phyloP scores from a whole-genome alignment of 1,140 invertebrate genomes.

The Battus philenor region DNA sequence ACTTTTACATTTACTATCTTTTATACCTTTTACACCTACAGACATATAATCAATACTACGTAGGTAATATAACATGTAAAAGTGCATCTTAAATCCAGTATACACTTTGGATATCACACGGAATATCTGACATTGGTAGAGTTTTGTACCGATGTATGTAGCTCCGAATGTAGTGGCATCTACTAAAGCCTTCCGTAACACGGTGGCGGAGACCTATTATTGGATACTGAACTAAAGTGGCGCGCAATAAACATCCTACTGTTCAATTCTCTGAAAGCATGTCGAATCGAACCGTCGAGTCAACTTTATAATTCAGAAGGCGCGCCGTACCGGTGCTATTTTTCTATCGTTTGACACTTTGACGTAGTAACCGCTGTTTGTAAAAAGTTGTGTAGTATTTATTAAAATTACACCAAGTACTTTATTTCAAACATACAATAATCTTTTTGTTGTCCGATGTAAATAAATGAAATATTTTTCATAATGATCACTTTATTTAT shows the following conservation, averaged over 20 bases:
- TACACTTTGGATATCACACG: too few species aligned
- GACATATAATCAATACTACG: too few species aligned
- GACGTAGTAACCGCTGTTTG: slow-evolving; percentile 16
- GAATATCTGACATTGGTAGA: too few species aligned
- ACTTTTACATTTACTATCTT: too few species aligned
- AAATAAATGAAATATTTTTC: too few species aligned
- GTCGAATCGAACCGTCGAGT: slow-evolving; percentile 24
- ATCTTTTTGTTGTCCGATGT: background rate
- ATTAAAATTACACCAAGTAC: too few species aligned
- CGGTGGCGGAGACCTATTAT: slow-evolving; percentile 21
- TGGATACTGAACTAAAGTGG: slow-evolving; percentile 15
- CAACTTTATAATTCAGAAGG: slow-evolving; percentile 36
- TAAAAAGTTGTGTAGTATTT: background rate
- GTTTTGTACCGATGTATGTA: too few species aligned
- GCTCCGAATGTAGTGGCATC: slow-evolving; percentile 28
- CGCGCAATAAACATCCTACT: slow-evolving; percentile 17
- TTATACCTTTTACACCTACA: too few species aligned
- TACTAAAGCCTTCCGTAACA: slow-evolving; percentile 26
- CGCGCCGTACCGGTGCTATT: slow-evolving; percentile 18
- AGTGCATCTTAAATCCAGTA: too few species aligned
- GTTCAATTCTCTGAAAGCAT: slow-evolving; percentile 43
- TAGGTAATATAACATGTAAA: too few species aligned
- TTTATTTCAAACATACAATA: background rate
- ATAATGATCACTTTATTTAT: too few species aligned
- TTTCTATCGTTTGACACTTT: slow-evolving; percentile 21